Conservation (phyloP, 1,140 invertebrate species). For the Idris sp. region DNA sequence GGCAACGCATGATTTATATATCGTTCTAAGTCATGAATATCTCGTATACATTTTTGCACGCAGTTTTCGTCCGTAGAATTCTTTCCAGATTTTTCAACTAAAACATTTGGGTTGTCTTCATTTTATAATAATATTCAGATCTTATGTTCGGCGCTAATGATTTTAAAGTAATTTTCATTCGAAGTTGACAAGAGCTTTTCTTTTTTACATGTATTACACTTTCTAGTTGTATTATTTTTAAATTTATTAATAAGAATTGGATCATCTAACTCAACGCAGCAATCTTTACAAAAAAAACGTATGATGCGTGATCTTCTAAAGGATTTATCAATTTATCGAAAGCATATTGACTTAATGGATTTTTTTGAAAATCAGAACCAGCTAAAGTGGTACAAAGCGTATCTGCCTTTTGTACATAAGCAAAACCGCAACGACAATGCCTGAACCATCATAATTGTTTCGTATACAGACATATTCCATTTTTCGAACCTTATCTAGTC, state of each 20-base stretch:
- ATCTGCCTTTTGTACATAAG: constrained; percentile 21
- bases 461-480: constrained; percentile 22
- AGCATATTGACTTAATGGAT: constrained; percentile 14
- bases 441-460: constrained; percentile 31
- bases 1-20: constrained; percentile 25
- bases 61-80: not conserved
- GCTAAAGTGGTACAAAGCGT: constrained; percentile 15
- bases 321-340: constrained; percentile 41
- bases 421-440: constrained; percentile 13
- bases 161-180: constrained; percentile 24
- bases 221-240: no score
- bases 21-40: constrained; percentile 23
- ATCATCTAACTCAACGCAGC: constrained; percentile 19
- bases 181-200: constrained; percentile 21
- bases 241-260: constrained; percentile 31
- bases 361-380: constrained; percentile 24
- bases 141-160: constrained; percentile 21
- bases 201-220: constrained; percentile 20
- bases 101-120: constrained; percentile 7
- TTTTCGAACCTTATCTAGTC: constrained; percentile 30
- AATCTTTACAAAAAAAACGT: constrained; percentile 32
- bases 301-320: constrained; percentile 19
- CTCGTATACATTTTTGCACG: constrained; percentile 27
- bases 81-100: constrained; percentile 16
- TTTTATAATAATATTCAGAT: constrained; percentile 19